Percentiles rank a stretch among this genome's conserved stretches.
Conservation (phyloP, 2,888 invertebrate species). For the Phlogophora meticulosa region DNA sequence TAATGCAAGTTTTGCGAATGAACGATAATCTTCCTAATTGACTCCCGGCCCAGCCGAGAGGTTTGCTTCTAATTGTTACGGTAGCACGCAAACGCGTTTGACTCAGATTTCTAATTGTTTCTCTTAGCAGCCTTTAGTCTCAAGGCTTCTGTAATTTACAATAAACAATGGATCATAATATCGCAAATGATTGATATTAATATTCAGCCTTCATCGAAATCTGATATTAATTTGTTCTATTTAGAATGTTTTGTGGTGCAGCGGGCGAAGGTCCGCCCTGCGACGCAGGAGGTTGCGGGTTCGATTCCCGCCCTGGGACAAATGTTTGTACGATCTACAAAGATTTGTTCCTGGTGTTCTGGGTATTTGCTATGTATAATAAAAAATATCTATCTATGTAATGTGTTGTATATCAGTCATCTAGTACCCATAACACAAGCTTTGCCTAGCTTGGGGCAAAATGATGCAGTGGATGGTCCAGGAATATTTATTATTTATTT, state of each 20-base stretch:
- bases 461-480: too few species aligned
- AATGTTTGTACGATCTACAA: too few species aligned
- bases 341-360: too few species aligned
- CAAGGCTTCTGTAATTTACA: conserved; percentile 77
- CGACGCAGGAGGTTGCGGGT: too few species aligned
- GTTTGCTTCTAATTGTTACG: conserved; percentile 84
- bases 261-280: too few species aligned
- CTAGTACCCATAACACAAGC: too few species aligned
- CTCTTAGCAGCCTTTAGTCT: conserved; percentile 76
- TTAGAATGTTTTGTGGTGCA: conserved; percentile 1
- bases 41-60: conserved; percentile 77
- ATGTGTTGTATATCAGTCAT: too few species aligned
- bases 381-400: too few species aligned
- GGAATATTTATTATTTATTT: too few species aligned
- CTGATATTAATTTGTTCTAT: conserved; percentile 50
- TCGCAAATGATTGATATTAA: conserved; percentile 69
- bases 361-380: too few species aligned
- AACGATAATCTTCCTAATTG: conserved; percentile 81
- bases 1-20: conserved; percentile 65
- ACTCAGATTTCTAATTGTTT: conserved; percentile 85
- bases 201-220: conserved; percentile 64
- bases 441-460: too few species aligned
- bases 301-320: too few species aligned
- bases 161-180: conserved; percentile 75
- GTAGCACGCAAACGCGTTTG: conserved; percentile 82